phyloP scores from a whole-genome alignment of 2,113 vertebrate genomes.

The Myodes glareolus region DNA sequence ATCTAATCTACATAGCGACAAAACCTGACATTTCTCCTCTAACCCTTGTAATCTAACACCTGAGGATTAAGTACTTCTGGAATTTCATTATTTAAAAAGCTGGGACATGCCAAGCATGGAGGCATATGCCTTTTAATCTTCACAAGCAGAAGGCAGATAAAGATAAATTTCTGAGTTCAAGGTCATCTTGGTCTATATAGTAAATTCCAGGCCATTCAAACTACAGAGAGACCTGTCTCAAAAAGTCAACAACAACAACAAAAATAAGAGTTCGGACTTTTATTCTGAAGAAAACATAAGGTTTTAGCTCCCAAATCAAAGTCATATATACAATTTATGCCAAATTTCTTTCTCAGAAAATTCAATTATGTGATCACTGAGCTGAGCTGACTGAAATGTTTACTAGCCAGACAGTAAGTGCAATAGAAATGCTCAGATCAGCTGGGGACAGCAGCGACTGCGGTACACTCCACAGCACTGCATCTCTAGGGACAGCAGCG shows the following conservation, averaged over 20 bases:
- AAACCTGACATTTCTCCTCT: not conserved
- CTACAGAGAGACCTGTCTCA: not conserved
- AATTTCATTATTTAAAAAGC: not conserved
- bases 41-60: not conserved
- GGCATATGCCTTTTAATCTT: not conserved
- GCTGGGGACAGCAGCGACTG: not conserved
- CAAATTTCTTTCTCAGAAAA: not conserved
- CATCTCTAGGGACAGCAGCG: not conserved
- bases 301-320: slow-evolving; percentile 7
- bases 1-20: not conserved
- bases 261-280: not conserved
- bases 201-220: not conserved
- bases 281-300: slow-evolving; percentile 43
- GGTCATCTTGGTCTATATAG: not conserved
- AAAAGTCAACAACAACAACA: not conserved
- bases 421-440: not conserved
- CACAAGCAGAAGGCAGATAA: not conserved
- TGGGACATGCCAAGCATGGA: not conserved
- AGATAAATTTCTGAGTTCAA: not conserved
- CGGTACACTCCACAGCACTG: too few species aligned
- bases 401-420: not conserved
- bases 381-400: not conserved
- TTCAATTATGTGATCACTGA: not conserved
- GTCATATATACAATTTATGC: not conserved
- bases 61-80: not conserved